Evolutionary conservation across 2,797 vertebrate genomes (phyloP).

Genomic region (Sebastes steindachneri): DNA sequence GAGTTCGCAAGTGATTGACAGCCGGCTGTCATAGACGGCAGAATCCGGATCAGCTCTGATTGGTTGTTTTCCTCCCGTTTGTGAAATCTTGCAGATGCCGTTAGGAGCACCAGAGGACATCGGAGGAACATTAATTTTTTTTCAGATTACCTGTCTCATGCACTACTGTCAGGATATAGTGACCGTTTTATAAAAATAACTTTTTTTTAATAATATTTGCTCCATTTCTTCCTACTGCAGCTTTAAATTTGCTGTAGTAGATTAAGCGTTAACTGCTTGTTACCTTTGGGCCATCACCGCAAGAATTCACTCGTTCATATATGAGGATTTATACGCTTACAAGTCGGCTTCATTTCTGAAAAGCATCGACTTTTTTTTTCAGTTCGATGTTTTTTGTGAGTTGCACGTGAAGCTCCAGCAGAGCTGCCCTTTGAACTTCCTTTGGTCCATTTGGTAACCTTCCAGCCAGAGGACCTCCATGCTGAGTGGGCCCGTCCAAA

Average conservation of each 20-base stretch:
- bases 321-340: neutral
- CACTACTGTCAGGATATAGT: too few species aligned
- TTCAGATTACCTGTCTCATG: too few species aligned
- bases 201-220: too few species aligned
- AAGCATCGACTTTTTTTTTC: neutral
- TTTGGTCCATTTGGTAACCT: constrained; percentile 64
- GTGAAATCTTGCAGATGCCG: too few species aligned
- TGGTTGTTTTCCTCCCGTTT: too few species aligned
- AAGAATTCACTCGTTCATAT: neutral
- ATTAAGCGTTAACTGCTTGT: neutral
- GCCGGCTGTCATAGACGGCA: too few species aligned
- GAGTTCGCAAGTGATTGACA: too few species aligned
- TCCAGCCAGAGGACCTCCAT: constrained; percentile 63
- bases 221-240: neutral
- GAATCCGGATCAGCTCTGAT: too few species aligned
- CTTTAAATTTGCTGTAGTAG: neutral
- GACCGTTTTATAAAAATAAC: too few species aligned
- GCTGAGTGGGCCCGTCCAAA: constrained; percentile 64
- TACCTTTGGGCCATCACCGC: neutral
- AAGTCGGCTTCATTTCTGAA: neutral
- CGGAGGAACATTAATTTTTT: too few species aligned
- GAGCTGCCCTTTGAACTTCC: constrained; percentile 68
- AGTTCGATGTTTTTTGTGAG: neutral
- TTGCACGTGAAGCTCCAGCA: constrained; percentile 32
- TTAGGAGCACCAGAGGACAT: too few species aligned